Evolutionary conservation across 2,797 vertebrate genomes (phyloP).

Genomic region (Ciconia nigra): DNA sequence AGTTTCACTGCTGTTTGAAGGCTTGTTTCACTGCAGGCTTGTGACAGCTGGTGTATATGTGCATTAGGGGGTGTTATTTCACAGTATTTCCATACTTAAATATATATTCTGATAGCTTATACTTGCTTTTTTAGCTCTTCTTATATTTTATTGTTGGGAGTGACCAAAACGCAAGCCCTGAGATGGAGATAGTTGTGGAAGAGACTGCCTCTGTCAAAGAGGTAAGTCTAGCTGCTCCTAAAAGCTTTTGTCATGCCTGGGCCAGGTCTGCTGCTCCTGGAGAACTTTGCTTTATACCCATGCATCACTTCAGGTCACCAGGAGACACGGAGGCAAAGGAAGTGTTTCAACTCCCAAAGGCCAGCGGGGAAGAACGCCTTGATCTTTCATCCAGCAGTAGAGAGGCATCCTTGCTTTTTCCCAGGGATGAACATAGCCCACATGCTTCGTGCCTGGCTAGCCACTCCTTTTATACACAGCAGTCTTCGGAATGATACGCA

Average conservation of each 20-base stretch:
- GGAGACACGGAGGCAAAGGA: background rate
- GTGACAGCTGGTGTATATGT: background rate
- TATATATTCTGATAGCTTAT: background rate
- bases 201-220: conserved; percentile 83
- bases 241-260: background rate
- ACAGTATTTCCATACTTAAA: background rate
- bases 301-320: background rate
- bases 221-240: conserved; percentile 66
- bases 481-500: accelerated
- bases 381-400: background rate
- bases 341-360: background rate
- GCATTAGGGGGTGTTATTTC: background rate
- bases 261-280: background rate
- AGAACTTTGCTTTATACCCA: background rate
- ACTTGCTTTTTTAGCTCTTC: conserved; percentile 80
- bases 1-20: background rate
- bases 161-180: conserved; percentile 74
- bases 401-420: background rate
- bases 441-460: background rate
- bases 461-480: background rate
- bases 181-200: conserved; percentile 88
- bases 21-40: background rate
- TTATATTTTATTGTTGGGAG: conserved; percentile 83
- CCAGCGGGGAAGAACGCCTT: background rate
- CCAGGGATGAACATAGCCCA: background rate